These are phyloP conservation scores for Sminthurinus aureus DNA, from an alignment of 2,888 invertebrate genomes.

Conservation along the genomic window DNA sequence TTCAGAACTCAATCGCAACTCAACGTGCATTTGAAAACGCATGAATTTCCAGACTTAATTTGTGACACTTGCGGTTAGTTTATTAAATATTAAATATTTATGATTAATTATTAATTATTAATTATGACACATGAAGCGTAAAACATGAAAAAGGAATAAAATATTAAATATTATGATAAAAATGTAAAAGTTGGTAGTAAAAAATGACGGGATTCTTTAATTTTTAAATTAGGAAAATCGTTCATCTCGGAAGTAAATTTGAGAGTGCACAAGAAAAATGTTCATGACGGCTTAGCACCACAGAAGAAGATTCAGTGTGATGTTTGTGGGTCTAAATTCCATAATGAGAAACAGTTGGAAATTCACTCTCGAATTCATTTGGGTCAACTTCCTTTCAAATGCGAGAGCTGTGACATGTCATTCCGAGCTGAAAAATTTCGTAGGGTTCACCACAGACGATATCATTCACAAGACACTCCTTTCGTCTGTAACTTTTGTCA, in stretches of 20 bases:
- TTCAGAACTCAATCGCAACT: neutral
- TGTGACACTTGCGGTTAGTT: neutral
- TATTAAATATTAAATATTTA: no score
- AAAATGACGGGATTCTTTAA: no score
- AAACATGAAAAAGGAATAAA: no score
- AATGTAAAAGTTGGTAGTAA: no score
- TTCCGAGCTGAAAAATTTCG: neutral
- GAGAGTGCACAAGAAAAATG: neutral
- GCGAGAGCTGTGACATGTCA: neutral
- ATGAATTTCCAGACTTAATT: neutral
- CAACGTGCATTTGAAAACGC: neutral
- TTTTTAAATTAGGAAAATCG: neutral
- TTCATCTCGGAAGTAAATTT: neutral
- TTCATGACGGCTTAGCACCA: neutral
- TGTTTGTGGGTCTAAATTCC: neutral
- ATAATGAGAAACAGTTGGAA: neutral
- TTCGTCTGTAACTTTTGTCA: neutral
- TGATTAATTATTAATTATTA: no score
- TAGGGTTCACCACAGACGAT: neutral
- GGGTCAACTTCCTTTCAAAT: neutral
- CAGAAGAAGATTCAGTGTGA: neutral
- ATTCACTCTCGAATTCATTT: constrained; percentile 3
- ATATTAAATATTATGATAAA: no score
- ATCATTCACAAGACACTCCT: neutral
- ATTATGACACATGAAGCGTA: no score